Evolutionary conservation across 2,888 invertebrate species (phyloP).

Genomic region (Automeris io): DNA sequence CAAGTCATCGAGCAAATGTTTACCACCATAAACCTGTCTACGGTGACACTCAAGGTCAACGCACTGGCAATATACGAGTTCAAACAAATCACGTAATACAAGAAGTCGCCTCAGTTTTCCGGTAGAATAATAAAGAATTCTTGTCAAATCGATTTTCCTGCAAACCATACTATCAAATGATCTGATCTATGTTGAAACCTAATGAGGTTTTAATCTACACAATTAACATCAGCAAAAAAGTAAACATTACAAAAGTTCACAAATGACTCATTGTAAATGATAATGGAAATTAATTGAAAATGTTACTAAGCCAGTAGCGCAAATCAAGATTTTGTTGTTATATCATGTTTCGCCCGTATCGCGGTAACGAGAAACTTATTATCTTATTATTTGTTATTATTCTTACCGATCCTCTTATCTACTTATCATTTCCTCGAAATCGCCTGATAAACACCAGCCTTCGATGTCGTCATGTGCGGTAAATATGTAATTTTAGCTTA

Average conservation of each 20-base stretch:
- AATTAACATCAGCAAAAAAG: too few species aligned
- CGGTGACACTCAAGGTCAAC: too few species aligned
- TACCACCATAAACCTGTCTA: too few species aligned
- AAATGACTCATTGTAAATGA: background rate
- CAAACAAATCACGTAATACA: too few species aligned
- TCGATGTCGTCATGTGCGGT: slow-evolving; percentile 17
- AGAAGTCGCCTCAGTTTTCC: too few species aligned
- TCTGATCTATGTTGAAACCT: too few species aligned
- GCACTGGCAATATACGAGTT: too few species aligned
- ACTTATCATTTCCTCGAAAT: slow-evolving; percentile 23
- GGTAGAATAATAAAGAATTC: too few species aligned
- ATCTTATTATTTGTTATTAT: slow-evolving; percentile 5
- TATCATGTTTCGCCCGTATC: slow-evolving; percentile 2
- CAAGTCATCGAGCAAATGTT: too few species aligned
- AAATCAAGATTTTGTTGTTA: background rate
- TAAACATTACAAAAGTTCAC: background rate
- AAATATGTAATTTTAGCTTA: background rate
- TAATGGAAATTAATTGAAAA: background rate
- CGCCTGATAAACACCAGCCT: slow-evolving; percentile 16
- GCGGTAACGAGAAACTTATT: slow-evolving; percentile 4
- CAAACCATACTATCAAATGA: too few species aligned
- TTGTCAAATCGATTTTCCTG: too few species aligned
- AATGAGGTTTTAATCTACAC: too few species aligned
- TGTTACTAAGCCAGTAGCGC: background rate
- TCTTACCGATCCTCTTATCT: slow-evolving; percentile 7